Percentiles rank a stretch among this genome's conserved stretches.
Evolutionary conservation across 2,113 vertebrate genomes (phyloP).

Genomic region (Phodopus roborovskii): DNA sequence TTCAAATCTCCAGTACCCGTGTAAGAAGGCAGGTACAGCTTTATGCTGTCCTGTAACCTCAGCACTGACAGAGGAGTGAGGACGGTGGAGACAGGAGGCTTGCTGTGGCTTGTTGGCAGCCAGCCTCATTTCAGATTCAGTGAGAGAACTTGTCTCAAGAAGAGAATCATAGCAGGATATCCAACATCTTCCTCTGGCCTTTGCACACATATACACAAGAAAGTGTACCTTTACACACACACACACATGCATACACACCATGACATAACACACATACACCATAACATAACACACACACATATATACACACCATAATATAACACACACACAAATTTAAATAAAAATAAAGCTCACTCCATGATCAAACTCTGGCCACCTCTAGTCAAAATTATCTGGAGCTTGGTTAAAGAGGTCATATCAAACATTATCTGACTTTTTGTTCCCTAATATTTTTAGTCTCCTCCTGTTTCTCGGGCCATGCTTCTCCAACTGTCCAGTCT

Average conservation of each 20-base stretch:
- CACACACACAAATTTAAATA: neutral
- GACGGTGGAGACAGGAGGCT: neutral
- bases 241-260: neutral
- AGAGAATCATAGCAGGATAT: neutral
- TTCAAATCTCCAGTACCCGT: neutral
- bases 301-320: neutral
- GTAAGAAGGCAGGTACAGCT: neutral
- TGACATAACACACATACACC: neutral
- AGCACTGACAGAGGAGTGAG: neutral
- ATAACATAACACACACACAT: neutral
- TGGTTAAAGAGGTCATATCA: neutral
- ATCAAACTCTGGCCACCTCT: neutral
- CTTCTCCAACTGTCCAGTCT: neutral
- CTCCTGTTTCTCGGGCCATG: neutral
- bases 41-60: neutral
- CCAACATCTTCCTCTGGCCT: neutral
- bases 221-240: neutral
- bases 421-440: neutral
- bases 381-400: neutral
- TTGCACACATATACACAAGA: neutral
- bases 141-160: neutral
- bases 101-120: neutral
- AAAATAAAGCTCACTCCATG: neutral
- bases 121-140: neutral
- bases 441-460: neutral